Conservation (phyloP, 2,113 vertebrate species). For the Candoia aspera region DNA sequence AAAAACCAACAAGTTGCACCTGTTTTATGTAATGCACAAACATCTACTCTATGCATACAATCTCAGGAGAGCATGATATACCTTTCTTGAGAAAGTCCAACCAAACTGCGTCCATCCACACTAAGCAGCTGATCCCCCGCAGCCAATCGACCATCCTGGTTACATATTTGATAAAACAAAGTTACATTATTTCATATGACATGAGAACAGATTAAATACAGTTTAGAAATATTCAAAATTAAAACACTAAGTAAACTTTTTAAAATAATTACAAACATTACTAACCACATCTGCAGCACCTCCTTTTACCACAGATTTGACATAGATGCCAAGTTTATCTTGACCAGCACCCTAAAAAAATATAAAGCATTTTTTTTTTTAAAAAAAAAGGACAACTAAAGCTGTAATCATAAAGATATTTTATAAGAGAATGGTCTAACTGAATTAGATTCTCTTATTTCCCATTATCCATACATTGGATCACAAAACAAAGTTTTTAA, state of each 20-base stretch:
- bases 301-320: slow-evolving; percentile 98
- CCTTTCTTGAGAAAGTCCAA: slow-evolving; percentile 98
- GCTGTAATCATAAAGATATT: not conserved
- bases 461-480: not conserved
- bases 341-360: slow-evolving; percentile 89
- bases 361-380: not conserved
- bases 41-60: not conserved
- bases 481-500: not conserved
- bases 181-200: not conserved
- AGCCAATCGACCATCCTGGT: slow-evolving; percentile 91
- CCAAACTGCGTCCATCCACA: slow-evolving; percentile 94
- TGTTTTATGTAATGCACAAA: not conserved
- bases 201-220: not conserved
- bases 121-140: slow-evolving; percentile 96
- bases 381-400: not conserved
- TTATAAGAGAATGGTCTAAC: not conserved
- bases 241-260: not conserved
- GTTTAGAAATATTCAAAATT: not conserved
- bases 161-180: not conserved
- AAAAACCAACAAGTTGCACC: not conserved
- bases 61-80: slow-evolving; percentile 43
- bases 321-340: slow-evolving; percentile 97
- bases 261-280: slow-evolving; percentile 42
- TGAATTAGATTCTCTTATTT: not conserved
- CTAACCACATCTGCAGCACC: slow-evolving; percentile 95